Base-by-base conservation (phyloP, 1,140 invertebrate genomes). In the Triops longicaudatus region DNA sequence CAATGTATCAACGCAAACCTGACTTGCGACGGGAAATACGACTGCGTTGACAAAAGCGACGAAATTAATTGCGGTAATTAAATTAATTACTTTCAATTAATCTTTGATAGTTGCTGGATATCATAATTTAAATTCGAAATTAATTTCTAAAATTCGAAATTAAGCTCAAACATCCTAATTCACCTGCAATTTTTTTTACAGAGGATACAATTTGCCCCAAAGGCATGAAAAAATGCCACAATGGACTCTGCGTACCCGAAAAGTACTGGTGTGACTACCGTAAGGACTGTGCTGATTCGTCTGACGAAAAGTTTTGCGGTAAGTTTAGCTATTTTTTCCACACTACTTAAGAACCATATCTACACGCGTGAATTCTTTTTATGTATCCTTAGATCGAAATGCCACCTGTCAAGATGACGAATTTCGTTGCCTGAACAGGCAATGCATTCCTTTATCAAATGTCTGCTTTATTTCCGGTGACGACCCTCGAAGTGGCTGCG, bases 41-140 rank as follows among this genome's bases (percentile, higher is more conserved):
- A 86, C n/a, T 87, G 86, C 79, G 78, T 78, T 27, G 86, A 87
- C 79, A 82, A 82, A 11, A 84, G 85, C 14, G 85, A 87, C 79
- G 84, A 87, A 72, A 80, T 85, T 1, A 78, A 82, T 31, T 87
- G 86, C 79, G 78, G 84, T 85, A 80, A 80, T 83, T 82, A 73
- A n/a, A n/a, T n/a, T n/a, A n/a, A n/a, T n/a, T n/a, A n/a, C n/a
- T n/a, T n/a, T n/a, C n/a, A n/a, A n/a, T n/a, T n/a, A n/a, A n/a
- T n/a, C n/a, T n/a, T n/a, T n/a, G n/a, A n/a, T n/a, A n/a, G n/a
- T n/a, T n/a, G n/a, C n/a, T n/a, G n/a, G n/a, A n/a, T n/a, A n/a
- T n/a, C n/a, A n/a, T n/a, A n/a, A n/a, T n/a, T n/a, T n/a, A n/a
- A n/a, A n/a, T n/a, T n/a, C n/a, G 43, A 44, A 44, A 44, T 44